phyloP scores from a whole-genome alignment of 2,797 vertebrate species.

The Arvicola amphibius region DNA sequence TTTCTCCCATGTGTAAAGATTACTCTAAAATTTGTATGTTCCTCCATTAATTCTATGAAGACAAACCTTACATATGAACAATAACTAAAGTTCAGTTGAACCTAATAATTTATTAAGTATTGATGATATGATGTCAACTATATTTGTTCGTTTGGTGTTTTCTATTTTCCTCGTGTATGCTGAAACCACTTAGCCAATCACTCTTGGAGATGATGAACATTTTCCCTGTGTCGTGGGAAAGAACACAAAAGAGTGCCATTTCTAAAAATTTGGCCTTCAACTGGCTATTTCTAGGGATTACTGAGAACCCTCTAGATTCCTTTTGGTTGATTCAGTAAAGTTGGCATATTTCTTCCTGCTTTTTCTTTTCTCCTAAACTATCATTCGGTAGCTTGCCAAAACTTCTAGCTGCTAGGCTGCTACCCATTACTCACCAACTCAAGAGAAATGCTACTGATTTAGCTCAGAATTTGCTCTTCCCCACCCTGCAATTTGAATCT shows the following conservation, averaged over 20 bases:
- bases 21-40: background rate
- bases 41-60: background rate
- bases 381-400: background rate
- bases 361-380: background rate
- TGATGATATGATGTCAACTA: background rate
- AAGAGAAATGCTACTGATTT: background rate
- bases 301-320: background rate
- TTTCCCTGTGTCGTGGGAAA: background rate
- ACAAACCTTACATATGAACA: background rate
- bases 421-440: constrained; percentile 9
- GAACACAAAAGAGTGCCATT: background rate
- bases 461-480: background rate
- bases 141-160: background rate
- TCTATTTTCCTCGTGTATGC: background rate
- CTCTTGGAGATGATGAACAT: background rate
- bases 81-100: background rate
- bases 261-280: background rate
- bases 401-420: background rate
- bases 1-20: background rate
- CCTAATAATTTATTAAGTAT: background rate
- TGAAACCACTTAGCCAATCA: background rate
- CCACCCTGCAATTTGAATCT: constrained; percentile 16
- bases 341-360: background rate
- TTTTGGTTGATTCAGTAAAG: background rate
- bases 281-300: background rate